A percentile compares a stretch with the other conserved stretches of the same genome.
These are phyloP conservation scores for Cercopithecus mona DNA, from an alignment of 2,113 vertebrate species.

Conservation along the genomic window DNA sequence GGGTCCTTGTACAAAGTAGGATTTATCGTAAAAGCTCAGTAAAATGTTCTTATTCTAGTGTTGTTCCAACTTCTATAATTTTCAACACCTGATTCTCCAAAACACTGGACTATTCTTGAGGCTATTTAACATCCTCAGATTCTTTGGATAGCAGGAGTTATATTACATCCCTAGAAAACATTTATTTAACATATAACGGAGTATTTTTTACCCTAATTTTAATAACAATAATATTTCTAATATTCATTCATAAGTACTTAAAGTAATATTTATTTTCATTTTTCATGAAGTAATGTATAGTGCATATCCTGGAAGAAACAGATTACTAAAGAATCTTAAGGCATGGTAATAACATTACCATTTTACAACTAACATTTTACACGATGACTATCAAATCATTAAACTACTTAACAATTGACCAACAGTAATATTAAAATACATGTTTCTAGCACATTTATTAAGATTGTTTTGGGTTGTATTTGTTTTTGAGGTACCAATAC, in stretches of 20 bases:
- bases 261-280: background rate
- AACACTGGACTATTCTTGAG: background rate
- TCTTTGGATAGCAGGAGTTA: background rate
- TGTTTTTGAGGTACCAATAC: background rate
- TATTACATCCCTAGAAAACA: background rate
- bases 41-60: background rate
- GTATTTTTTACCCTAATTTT: background rate
- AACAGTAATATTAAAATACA: background rate
- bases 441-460: background rate
- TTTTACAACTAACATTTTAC: background rate
- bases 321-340: background rate
- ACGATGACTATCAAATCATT: background rate
- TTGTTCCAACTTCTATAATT: background rate
- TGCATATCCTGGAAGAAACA: background rate
- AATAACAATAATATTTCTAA: background rate
- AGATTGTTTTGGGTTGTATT: background rate
- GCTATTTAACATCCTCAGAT: background rate
- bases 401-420: background rate
- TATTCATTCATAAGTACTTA: background rate
- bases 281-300: background rate
- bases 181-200: background rate
- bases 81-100: background rate
- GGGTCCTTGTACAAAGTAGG: background rate
- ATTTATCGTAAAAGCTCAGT: background rate
- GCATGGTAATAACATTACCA: background rate